phyloP scores from a whole-genome alignment of 2,113 vertebrate species.

The Melanerpes formicivorus region DNA sequence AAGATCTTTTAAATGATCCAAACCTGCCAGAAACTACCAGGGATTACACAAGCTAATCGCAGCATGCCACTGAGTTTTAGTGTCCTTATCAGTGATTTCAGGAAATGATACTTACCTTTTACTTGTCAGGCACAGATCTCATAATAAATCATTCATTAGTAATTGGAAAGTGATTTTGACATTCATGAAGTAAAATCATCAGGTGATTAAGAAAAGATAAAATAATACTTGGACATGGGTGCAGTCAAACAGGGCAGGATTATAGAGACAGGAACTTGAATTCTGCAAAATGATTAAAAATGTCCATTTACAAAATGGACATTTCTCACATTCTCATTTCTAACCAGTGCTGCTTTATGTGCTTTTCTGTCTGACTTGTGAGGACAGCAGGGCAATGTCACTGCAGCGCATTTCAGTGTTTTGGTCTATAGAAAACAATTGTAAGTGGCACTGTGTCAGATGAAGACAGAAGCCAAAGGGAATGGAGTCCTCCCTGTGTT shows the following conservation, averaged over 20 bases:
- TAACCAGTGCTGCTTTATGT: not conserved
- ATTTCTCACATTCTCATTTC: not conserved
- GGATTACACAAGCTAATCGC: not conserved
- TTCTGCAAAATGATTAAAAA: not conserved
- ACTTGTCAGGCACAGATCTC: not conserved
- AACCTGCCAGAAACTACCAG: not conserved
- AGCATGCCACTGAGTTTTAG: not conserved
- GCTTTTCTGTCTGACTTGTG: not conserved
- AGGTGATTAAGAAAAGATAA: not conserved
- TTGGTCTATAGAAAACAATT: conserved; percentile 4
- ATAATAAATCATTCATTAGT: not conserved
- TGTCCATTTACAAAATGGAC: not conserved
- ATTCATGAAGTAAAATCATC: not conserved
- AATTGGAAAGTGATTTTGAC: not conserved
- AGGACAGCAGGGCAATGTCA: not conserved
- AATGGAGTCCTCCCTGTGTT: not conserved
- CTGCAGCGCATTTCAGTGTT: not conserved
- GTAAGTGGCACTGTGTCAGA: not conserved
- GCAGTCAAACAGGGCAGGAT: not conserved
- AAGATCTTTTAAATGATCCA: not conserved
- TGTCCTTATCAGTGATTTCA: not conserved
- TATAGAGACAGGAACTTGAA: not conserved
- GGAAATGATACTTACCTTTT: not conserved
- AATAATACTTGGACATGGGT: not conserved
- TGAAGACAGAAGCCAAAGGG: not conserved